Percentiles rank a stretch among this genome's conserved stretches.
These are phyloP conservation scores for Melanchra persicariae DNA, from an alignment of 2,888 invertebrate species.

Conservation along the genomic window DNA sequence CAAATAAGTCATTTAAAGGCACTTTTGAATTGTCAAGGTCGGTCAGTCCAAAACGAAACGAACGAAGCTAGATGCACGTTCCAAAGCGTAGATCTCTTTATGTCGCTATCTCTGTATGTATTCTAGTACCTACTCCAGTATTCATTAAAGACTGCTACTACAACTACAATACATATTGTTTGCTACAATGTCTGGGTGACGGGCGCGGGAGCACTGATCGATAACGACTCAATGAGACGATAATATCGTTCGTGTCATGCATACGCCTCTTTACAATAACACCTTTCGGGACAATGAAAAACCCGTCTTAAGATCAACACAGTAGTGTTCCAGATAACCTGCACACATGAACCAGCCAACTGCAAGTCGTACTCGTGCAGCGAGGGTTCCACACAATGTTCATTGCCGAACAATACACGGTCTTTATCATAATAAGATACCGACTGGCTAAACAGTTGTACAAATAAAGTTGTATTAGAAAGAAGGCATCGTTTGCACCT, in stretches of 20 bases:
- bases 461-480: background rate
- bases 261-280: background rate
- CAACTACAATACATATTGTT: slow-evolving; percentile 1
- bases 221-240: slow-evolving; percentile 12
- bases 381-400: background rate
- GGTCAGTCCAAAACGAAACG: too few species aligned
- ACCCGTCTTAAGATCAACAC: slow-evolving; percentile 4
- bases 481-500: background rate
- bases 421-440: background rate
- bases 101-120: too few species aligned
- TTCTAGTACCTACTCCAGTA: background rate
- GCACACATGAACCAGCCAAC: background rate
- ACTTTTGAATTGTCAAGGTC: too few species aligned
- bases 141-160: background rate
- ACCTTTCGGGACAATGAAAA: background rate
- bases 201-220: background rate
- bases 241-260: slow-evolving; percentile 13
- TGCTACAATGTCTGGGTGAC: slow-evolving; percentile 15
- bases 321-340: background rate
- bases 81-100: too few species aligned
- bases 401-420: too few species aligned
- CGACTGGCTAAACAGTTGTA: background rate
- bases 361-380: background rate
- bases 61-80: too few species aligned
- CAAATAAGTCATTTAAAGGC: too few species aligned